Conservation (phyloP, 2,797 vertebrate genomes). For the Crypturellus tataupa region DNA sequence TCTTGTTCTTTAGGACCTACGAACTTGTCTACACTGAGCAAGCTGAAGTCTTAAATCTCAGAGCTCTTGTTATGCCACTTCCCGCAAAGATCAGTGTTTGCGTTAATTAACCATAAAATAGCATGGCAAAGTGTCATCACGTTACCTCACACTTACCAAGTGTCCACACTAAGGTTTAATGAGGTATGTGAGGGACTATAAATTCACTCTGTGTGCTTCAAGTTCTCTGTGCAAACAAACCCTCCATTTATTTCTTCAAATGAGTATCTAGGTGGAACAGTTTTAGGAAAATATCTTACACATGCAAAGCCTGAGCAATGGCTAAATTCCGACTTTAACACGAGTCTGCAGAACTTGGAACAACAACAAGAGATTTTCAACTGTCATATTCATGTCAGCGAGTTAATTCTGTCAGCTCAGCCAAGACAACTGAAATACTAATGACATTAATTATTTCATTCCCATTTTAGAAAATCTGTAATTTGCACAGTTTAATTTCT, state of each 20-base stretch:
- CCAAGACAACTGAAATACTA: not conserved
- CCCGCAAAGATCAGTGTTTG: not conserved
- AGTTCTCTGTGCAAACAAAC: conserved; percentile 12
- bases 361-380: no score
- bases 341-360: not conserved
- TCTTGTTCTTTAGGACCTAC: not conserved
- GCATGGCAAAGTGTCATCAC: not conserved
- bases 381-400: not conserved
- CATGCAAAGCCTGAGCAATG: not conserved
- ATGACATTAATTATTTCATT: not conserved
- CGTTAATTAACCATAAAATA: conserved; percentile 49
- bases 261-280: fast-evolving
- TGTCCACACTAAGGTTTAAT: conserved; percentile 47
- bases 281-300: not conserved
- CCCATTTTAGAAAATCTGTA: not conserved
- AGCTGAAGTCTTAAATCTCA: not conserved
- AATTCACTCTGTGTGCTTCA: not conserved
- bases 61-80: not conserved
- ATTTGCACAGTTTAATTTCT: not conserved
- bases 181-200: conserved; percentile 17
- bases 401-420: not conserved
- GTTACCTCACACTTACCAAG: conserved; percentile 22
- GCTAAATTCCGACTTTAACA: not conserved
- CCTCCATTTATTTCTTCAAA: not conserved
- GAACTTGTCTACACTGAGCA: not conserved